Percentiles rank a stretch among this genome's conserved stretches.
Evolutionary conservation across 35 echinoderm and acorn worm species (phyloP).

Genomic region (Patiria miniata): DNA sequence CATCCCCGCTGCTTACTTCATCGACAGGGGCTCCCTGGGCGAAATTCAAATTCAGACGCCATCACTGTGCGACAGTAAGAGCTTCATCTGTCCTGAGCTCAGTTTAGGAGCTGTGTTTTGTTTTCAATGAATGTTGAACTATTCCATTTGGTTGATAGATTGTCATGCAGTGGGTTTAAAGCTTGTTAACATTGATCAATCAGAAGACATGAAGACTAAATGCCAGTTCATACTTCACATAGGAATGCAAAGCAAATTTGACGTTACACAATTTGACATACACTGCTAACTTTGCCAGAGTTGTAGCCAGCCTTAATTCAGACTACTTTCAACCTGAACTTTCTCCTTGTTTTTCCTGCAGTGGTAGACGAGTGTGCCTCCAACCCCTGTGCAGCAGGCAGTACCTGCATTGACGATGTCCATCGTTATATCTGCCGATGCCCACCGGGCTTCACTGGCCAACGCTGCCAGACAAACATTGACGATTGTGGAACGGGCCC

Average conservation of each 20-base stretch:
- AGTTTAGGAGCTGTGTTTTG: too few relatives aligned
- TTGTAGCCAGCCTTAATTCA: too few relatives aligned
- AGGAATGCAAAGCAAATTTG: too few relatives aligned
- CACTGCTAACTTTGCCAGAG: too few relatives aligned
- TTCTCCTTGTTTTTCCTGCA: not conserved
- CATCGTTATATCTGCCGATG: constrained; percentile 26
- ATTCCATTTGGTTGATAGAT: too few relatives aligned
- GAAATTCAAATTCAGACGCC: not conserved
- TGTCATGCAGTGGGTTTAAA: too few relatives aligned
- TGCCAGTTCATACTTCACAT: too few relatives aligned
- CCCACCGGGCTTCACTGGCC: constrained; percentile 16
- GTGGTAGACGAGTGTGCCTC: constrained; percentile 35
- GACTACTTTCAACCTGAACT: too few relatives aligned
- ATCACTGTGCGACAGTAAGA: not conserved
- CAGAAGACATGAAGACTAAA: too few relatives aligned
- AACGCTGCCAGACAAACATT: constrained; percentile 23
- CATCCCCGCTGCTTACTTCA: not conserved
- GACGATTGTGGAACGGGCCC: constrained; percentile 29
- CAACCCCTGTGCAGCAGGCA: constrained; percentile 24
- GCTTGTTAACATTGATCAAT: too few relatives aligned
- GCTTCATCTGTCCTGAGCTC: not conserved
- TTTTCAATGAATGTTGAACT: too few relatives aligned
- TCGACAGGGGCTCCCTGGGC: not conserved
- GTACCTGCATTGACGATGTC: constrained; percentile 36
- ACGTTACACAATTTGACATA: too few relatives aligned